Evolutionary conservation across 2,888 invertebrate species (phyloP), one percentile per base, ranked within the genome.

Genomic region (Cerastis rubricosa): DNA sequence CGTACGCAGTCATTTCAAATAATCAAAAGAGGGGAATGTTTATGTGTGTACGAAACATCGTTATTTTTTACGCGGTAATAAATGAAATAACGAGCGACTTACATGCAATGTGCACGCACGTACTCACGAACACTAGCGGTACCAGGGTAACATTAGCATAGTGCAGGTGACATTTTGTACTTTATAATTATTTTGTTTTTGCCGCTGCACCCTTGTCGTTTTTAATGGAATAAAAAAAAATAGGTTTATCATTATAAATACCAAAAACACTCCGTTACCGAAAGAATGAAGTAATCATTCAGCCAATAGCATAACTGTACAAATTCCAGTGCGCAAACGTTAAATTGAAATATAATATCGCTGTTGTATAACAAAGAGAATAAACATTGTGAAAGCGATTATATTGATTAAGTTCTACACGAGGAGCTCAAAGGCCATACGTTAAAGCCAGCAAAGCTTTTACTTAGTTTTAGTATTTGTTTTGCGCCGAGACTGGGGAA

Each of bases 51-150:
- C 80, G 80, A 85, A 87, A 88, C 84, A 87, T 91, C 89, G 87
- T 89, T 90, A 89, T 91, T 89, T 90, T 91, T 91, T 89, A 89
- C 87, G 86, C 81, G 81, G 86, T 79, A 84, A 87, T 89, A 88
- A 87, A 89, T 87, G 87, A 88, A 89, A 86, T 89, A 91, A 90
- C 87, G 89, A 90, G 89, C 86, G 78, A 85, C 81, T 85, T 85
- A 89, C 91, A 89, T 90, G 90, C 90, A 88, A 91, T 88, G 86
- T 86, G 89, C 86, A 89, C 84, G 78, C 85, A 76, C 77, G 84
- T 88, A 89, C 87, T 89, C 88, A 83, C 85, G 75, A 83, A 80
- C 83, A 83, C 73, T 71, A 79, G 71, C 78, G 78, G 84, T 87
- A 87, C 86, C 85, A 85, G 85, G 82, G 74, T 70, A 67, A 70